Evolutionary conservation across 2,888 invertebrate genomes (phyloP).

Genomic region (Cecidostiba fungosa): DNA sequence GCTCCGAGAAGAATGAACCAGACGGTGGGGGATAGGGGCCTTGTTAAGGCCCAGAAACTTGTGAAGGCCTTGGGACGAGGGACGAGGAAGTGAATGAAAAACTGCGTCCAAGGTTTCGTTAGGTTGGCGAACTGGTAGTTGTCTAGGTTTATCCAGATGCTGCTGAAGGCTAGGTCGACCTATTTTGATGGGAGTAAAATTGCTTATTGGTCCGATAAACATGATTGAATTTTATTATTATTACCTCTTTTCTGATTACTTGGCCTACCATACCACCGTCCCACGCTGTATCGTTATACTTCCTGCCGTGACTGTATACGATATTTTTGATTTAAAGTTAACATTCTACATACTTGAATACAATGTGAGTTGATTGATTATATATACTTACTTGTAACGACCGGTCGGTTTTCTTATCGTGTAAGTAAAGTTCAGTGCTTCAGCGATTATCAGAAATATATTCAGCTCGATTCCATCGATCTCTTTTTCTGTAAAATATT

Average conservation of each 20-base stretch:
- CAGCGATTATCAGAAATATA: conserved; percentile 72
- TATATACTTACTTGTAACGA: conserved; percentile 66
- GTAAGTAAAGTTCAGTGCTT: conserved; percentile 75
- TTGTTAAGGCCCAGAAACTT: conserved; percentile 74
- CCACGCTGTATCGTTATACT: conserved; percentile 70
- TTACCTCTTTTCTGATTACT: conserved; percentile 68
- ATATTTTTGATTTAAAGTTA: not conserved
- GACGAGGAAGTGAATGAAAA: conserved; percentile 73
- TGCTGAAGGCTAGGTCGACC: conserved; percentile 74
- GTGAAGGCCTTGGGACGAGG: conserved; percentile 73
- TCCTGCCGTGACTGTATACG: conserved; percentile 70
- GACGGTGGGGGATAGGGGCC: conserved; percentile 70
- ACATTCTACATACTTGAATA: not conserved
- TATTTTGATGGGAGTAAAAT: conserved; percentile 46
- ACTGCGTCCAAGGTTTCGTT: conserved; percentile 71
- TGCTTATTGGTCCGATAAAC: not conserved
- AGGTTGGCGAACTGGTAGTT: conserved; percentile 68
- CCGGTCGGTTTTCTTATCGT: conserved; percentile 69
- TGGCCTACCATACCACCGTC: conserved; percentile 73
- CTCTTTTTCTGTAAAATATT: conserved; percentile 67
- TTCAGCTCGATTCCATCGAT: conserved; percentile 74
- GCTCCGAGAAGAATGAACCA: conserved; percentile 69
- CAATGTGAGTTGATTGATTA: not conserved
- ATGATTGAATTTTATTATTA: not conserved
- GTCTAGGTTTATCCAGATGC: conserved; percentile 72